Evolutionary conservation across 2,113 vertebrate species (phyloP), one percentile per base, ranked within the genome.

Genomic region (Orcinus orca): DNA sequence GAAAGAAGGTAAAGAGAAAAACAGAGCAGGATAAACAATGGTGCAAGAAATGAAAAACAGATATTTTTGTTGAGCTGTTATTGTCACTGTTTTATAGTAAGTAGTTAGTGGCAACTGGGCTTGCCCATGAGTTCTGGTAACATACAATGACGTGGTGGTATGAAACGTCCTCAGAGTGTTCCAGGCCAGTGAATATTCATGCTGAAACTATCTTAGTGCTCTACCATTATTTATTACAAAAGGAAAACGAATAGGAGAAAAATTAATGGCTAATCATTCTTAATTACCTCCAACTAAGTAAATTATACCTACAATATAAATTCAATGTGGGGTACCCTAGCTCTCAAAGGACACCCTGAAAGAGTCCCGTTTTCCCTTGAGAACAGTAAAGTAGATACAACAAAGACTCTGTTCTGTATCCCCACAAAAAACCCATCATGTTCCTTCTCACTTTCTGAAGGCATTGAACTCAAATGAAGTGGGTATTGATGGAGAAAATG

Each of bases 281-380:
- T 44, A 70, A 94, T 71, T 73, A 41, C 80, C 63, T 44, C 7
- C 47, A 80, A 82, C n/a, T 36, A 8, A 95, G 6, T 88, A 84
- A 79, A 85, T 77, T 67, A 85, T 12, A 76, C 0, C 5, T 65
- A 20, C 29, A 82, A 50, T 8, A 88, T 23, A 82, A 84, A 93
- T 63, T 93, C 67, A 65, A 77, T 5, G 36, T 74, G 0, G 2
- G 9, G 4, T 5, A 60, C 31, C 25, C 31, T 60, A 60, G 29
- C 10, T 86, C 53, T 60, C 53, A 93, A 33, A 53, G 29, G n/a
- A 77, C 25, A 29, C 41, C 11, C 18, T 47, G 20, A 95, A 93
- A 85, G 25, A 44, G 12, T n/a, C 0, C 1, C 26, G 9, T 58
- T 68, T 79, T 50, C 14, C 31, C 20, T 55, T 62, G 82, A 86